Evolutionary conservation across 2,797 vertebrate genomes (phyloP), one percentile per base, ranked within the genome.

Genomic region (Clangula hyemalis): DNA sequence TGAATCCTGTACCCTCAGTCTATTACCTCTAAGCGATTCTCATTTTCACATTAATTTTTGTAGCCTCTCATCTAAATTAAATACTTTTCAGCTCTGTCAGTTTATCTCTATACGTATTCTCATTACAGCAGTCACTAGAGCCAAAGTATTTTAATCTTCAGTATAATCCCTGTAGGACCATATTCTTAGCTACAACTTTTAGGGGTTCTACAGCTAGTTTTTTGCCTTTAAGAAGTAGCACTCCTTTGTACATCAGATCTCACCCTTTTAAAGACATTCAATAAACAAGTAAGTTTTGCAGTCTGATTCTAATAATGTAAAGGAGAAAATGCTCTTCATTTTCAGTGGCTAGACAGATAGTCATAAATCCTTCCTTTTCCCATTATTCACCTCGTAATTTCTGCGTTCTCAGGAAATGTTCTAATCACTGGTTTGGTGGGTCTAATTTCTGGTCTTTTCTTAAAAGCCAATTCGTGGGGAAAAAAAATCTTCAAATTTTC

Each of bases 31-130:
- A 82, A 95, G 89, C 85, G 94, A 85, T 81, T 91, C 61, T 93
- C 85, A 74, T 90, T 94, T 93, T 93, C 84, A 93, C 86, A 90
- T 94, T 85, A 92, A 87, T 82, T 96, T 96, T 94, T 94, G 78
- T 80, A 89, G 83, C 54, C 77, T 94, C 86, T 73, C 71, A 94
- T 84, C 68, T 95, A 95, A 96, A 87, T 96, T 93, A 96, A 93
- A 93, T 94, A 95, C 84, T 96, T 96, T 74, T 87, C 57, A 89
- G 65, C 51, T 77, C 61, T 92, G 58, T 69, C 61, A 77, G 75
- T 96, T 94, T 94, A 77, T 92, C 76, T 90, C 70, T 85, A 36
- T 54, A 39, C 6, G 13, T 87, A 83, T 76, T 90, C 84, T 94
- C 78, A 83, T 93, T 92, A 91, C 45, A 94, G 57, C 45, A 85